Conservation (phyloP, 2,113 vertebrate species). For the Rousettus leschenaultii region DNA sequence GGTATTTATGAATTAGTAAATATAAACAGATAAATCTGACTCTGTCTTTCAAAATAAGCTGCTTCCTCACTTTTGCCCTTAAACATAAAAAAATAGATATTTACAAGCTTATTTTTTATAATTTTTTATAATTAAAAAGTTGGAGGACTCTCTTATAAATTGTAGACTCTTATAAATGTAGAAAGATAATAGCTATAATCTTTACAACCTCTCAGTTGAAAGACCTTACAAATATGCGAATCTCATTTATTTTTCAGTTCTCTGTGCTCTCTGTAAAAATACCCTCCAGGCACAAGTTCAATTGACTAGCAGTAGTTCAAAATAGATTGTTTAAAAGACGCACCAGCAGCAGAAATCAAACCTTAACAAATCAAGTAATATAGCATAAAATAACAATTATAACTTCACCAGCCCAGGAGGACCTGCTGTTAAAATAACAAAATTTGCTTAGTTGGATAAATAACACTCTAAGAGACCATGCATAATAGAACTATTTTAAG, state of each 20-base stretch:
- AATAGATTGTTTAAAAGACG: constrained; percentile 24
- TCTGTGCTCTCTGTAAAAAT: constrained; percentile 26
- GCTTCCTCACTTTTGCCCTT: background rate
- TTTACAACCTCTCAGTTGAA: constrained; percentile 25
- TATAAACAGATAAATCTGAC: background rate
- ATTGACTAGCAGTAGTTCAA: background rate
- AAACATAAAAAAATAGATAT: background rate
- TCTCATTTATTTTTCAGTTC: constrained; percentile 32
- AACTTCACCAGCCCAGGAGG: background rate
- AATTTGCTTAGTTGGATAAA: constrained; percentile 8
- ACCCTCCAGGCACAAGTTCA: background rate
- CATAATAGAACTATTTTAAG: background rate
- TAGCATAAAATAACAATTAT: background rate
- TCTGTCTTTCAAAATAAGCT: background rate
- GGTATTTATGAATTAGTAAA: constrained; percentile 21
- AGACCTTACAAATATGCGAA: constrained; percentile 30
- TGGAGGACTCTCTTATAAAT: background rate
- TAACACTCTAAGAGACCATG: background rate
- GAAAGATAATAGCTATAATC: background rate
- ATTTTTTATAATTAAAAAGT: background rate
- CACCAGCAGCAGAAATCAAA: background rate
- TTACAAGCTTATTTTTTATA: constrained; percentile 9
- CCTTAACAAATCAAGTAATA: background rate
- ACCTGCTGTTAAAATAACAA: background rate
- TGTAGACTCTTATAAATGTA: background rate